phyloP scores from a whole-genome alignment of 2,797 vertebrate genomes.

The Peromyscus attwateri region DNA sequence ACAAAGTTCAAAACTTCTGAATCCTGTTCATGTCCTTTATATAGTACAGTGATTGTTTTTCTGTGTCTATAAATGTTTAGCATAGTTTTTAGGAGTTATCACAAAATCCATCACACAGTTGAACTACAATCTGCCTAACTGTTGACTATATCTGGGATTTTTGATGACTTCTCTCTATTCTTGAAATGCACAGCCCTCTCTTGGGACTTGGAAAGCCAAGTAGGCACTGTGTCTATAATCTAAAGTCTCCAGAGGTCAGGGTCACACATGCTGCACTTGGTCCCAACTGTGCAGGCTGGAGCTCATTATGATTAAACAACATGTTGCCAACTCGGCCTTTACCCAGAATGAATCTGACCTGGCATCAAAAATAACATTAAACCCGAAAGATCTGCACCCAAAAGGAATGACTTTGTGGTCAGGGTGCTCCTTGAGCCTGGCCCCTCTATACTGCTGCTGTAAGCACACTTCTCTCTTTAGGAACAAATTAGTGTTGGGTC shows the following conservation, averaged over 20 bases:
- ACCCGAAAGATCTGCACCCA: neutral
- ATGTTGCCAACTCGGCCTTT: conserved; percentile 23
- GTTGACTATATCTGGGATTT: conserved; percentile 11
- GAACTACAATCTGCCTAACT: conserved; percentile 17
- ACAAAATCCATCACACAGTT: neutral
- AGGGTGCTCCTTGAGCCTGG: neutral
- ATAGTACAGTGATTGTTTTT: conserved; percentile 44
- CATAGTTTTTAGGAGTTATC: conserved; percentile 30
- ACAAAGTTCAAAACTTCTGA: conserved; percentile 31
- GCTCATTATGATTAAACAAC: conserved; percentile 35
- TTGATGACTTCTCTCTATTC: conserved; percentile 31
- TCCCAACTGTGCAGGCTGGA: neutral
- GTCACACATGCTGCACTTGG: neutral
- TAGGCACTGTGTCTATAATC: neutral
- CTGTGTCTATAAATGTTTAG: conserved; percentile 5
- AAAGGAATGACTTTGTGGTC: neutral
- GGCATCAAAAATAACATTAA: neutral
- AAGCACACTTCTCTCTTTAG: neutral
- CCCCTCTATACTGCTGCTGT: neutral
- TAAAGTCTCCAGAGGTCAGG: conserved; percentile 32
- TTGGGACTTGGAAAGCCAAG: neutral
- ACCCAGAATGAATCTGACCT: conserved; percentile 6
- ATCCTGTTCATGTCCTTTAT: conserved; percentile 26
- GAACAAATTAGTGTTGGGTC: neutral
- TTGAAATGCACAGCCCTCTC: neutral